Evolutionary conservation across 1,140 invertebrate genomes (phyloP).

Genomic region (Magallana angulata): DNA sequence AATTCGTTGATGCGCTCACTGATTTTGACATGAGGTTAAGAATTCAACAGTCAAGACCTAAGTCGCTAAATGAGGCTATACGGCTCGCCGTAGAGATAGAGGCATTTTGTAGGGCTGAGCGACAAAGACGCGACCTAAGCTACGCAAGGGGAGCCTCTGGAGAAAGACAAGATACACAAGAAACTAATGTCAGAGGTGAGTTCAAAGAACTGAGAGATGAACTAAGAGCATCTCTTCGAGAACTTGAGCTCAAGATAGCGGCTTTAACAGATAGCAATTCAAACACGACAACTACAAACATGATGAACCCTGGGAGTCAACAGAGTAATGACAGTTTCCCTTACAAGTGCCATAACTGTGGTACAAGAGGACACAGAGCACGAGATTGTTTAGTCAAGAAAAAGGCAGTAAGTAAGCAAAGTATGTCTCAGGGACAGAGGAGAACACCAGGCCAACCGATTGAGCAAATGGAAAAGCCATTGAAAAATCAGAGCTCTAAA

Average conservation of each 20-base stretch:
- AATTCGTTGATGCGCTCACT: constrained; percentile 55
- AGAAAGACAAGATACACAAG: not conserved
- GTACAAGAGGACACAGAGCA: constrained; percentile 22
- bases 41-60: too few species aligned
- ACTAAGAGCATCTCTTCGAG: not conserved
- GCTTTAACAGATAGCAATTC: not conserved
- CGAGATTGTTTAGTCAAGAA: not conserved
- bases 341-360: constrained; percentile 25
- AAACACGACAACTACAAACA: not conserved
- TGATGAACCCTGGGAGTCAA: too few species aligned
- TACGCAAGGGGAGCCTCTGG: not conserved
- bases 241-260: not conserved
- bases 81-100: too few species aligned
- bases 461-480: not conserved
- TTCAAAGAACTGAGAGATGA: not conserved
- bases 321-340: not conserved
- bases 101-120: constrained; percentile 45
- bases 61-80: too few species aligned
- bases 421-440: not conserved
- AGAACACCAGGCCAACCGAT: not conserved
- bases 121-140: not conserved
- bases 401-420: not conserved
- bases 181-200: not conserved
- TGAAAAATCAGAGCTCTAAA: not conserved
- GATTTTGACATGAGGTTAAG: constrained; percentile 48